Evolutionary conservation across 1,140 invertebrate species (phyloP).

Genomic region (Procambarus clarkii): DNA sequence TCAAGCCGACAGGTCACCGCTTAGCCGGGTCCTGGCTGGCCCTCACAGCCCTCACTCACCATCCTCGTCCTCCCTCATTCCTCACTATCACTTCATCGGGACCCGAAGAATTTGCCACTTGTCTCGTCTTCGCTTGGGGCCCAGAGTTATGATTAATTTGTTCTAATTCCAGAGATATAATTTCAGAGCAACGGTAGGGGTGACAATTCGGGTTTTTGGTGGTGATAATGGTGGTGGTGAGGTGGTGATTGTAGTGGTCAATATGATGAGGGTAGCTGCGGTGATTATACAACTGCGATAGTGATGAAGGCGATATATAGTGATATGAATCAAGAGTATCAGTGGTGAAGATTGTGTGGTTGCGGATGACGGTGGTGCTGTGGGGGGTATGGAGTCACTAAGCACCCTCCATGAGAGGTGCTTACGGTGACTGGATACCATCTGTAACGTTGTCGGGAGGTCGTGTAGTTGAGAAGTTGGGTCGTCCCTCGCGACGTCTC

Average conservation of each 20-base stretch:
- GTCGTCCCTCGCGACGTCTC: slow-evolving; percentile 44
- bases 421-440: slow-evolving; percentile 1
- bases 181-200: no score
- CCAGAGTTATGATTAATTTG: no score
- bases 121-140: neutral
- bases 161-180: no score
- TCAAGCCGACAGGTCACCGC: slow-evolving; percentile 56
- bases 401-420: neutral
- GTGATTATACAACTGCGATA: no score
- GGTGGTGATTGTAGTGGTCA: neutral
- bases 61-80: neutral
- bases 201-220: no score
- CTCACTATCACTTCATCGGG: slow-evolving; percentile 22
- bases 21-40: slow-evolving; percentile 3
- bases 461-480: slow-evolving; percentile 48
- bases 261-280: neutral
- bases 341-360: no score
- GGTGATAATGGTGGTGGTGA: neutral
- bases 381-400: neutral
- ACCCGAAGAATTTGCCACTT: slow-evolving; percentile 16
- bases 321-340: no score
- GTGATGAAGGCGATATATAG: neutral
- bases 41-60: neutral
- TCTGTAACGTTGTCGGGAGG: slow-evolving; percentile 32
- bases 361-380: no score